These are phyloP conservation scores for Protobothrops flavoviridis DNA, from an alignment of 2,113 vertebrate species.

Conservation along the genomic window DNA sequence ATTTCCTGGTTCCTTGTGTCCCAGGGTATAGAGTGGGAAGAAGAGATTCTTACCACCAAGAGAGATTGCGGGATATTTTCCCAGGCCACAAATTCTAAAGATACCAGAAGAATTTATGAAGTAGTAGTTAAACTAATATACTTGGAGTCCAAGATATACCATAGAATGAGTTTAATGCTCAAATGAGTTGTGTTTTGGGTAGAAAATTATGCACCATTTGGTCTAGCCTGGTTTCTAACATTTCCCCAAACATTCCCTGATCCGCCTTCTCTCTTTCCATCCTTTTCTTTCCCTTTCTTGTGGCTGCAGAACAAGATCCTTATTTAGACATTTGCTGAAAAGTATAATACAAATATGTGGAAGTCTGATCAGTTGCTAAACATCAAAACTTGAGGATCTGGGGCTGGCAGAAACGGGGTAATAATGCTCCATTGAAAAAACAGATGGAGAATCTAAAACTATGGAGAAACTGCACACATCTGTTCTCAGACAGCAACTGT, in stretches of 20 bases:
- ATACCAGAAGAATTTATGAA: slow-evolving; percentile 59
- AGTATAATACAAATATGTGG: slow-evolving; percentile 42
- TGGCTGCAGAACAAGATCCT: slow-evolving; percentile 39
- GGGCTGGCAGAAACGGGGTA: slow-evolving; percentile 37
- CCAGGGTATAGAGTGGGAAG: background rate
- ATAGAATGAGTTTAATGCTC: slow-evolving; percentile 24
- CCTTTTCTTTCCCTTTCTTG: background rate
- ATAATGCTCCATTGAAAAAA: slow-evolving; percentile 63
- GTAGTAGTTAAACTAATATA: slow-evolving; percentile 47
- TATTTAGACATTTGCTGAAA: slow-evolving; percentile 47
- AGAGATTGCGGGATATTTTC: slow-evolving; percentile 37
- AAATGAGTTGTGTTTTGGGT: slow-evolving; percentile 43
- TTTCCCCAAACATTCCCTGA: slow-evolving; percentile 44
- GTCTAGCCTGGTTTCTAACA: slow-evolving; percentile 15
- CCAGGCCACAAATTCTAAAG: slow-evolving; percentile 55
- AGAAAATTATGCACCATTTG: slow-evolving; percentile 48
- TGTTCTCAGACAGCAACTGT: slow-evolving; percentile 59
- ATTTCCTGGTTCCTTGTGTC: background rate
- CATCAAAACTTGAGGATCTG: slow-evolving; percentile 62
- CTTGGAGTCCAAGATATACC: slow-evolving; percentile 37
- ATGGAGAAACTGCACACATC: slow-evolving; percentile 64
- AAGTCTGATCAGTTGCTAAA: slow-evolving; percentile 66
- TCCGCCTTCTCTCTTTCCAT: background rate
- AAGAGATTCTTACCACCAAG: slow-evolving; percentile 14
- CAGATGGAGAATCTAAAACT: slow-evolving; percentile 42